These are phyloP conservation scores for Luperina testacea DNA, from an alignment of 2,888 invertebrate genomes.

Conservation along the genomic window DNA sequence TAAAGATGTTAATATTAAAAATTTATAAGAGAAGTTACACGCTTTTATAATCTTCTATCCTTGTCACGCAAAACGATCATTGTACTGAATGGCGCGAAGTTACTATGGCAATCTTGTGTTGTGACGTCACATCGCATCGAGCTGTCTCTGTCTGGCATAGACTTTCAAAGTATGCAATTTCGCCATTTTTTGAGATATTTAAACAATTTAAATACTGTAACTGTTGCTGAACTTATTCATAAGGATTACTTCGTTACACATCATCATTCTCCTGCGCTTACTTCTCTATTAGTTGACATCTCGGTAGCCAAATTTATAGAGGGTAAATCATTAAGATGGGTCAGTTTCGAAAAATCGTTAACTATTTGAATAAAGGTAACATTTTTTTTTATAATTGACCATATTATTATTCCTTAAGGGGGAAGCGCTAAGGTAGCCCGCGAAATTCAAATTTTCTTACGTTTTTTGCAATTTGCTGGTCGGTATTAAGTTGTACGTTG, in stretches of 20 bases:
- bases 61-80: neutral
- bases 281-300: neutral
- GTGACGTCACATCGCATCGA: neutral
- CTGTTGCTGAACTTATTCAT: neutral
- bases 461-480: too few species aligned
- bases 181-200: too few species aligned
- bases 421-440: too few species aligned
- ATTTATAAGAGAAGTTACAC: neutral
- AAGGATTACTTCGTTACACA: neutral
- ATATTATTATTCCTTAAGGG: too few species aligned
- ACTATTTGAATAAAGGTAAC: neutral
- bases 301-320: neutral
- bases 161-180: neutral
- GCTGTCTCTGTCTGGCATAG: neutral
- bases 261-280: neutral
- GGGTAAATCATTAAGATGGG: neutral
- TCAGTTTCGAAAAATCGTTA: neutral
- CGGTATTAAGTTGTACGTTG: too few species aligned
- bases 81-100: neutral
- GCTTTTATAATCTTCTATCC: neutral
- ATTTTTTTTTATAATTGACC: neutral
- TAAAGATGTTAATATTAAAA: neutral
- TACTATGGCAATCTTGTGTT: neutral
- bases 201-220: constrained; percentile 1
- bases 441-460: too few species aligned